Base-by-base conservation (phyloP, 2,888 invertebrate species). In the Papilio protenor region DNA sequence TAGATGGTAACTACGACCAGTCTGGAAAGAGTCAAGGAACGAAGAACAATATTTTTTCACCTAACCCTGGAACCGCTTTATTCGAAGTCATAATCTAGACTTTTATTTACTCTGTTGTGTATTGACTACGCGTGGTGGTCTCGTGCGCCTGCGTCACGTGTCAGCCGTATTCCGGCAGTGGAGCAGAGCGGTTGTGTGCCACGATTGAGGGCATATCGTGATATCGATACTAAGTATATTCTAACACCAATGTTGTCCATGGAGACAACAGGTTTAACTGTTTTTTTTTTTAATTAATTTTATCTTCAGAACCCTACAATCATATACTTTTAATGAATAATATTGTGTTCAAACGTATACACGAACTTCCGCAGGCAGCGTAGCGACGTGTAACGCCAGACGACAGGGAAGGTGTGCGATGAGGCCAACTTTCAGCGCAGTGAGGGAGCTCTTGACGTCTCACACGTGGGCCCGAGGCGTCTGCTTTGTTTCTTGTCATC, bases 401-500 rank as follows among this genome's bases (percentile, higher is more conserved):
- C 27, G 23, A 57, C 66, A 69, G 70, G 73, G 77, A 77, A 77
- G 77, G 33, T 49, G 61, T 64, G 76, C 79, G 84, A 81, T 82
- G 84, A 85, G 82, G 80, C 80, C 75, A 81, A 78, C 83, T 81
- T 84, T 87, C 87, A 85, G 77, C 85, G 77, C 80, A 79, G 81
- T 80, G 78, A 73, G 78, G 81, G 77, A 66, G 69, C 73, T 40
- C 79, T 81, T 86, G 86, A 87, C 85, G 85, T 69, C 77, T 75
- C 82, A 84, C 88, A 88, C 83, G 83, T 87, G 86, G 84, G 64
- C 69, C 16, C 73, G 76, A 79, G 79, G 75, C 77, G 79, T 78
- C 73, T 77, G 77, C 72, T 77, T 80, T 85, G 84, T 83, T 84
- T 84, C 83, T 79, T 84, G 82, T 84, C 84, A 83, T 83, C 82